A percentile compares a stretch with the other conserved stretches of the same genome.
Evolutionary conservation across 2,888 invertebrate species (phyloP).

Genomic region (Drosophila vallismaia): DNA sequence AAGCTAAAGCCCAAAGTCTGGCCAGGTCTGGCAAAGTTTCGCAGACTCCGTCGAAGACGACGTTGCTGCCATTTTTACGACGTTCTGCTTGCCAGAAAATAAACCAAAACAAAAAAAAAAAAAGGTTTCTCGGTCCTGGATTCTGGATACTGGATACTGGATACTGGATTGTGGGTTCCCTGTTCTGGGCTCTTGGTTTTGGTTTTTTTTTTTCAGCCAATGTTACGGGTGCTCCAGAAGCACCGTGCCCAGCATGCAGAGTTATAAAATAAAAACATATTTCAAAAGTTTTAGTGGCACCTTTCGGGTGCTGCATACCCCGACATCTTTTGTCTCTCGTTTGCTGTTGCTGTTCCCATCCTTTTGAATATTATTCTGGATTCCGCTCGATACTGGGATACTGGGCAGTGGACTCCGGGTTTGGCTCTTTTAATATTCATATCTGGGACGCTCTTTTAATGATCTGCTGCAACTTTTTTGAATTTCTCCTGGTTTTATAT

Average conservation of each 20-base stretch:
- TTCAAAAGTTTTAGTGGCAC: conserved; percentile 81
- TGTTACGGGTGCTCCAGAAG: conserved; percentile 72
- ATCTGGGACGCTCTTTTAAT: conserved; percentile 72
- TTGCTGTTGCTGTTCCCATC: conserved; percentile 1
- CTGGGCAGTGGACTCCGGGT: conserved; percentile 7
- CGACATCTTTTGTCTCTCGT: conserved; percentile 34
- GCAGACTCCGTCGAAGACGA: conserved; percentile 8
- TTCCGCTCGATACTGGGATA: conserved; percentile 4
- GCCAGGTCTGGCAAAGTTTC: conserved; percentile 15
- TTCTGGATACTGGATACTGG: background rate
- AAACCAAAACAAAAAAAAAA: background rate
- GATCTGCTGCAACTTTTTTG: conserved; percentile 65
- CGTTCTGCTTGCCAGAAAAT: conserved; percentile 52
- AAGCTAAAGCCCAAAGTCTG: conserved; percentile 8
- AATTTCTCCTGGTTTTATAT: conserved; percentile 37
- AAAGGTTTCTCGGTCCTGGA: conserved; percentile 34
- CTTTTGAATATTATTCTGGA: background rate
- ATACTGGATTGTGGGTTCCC: background rate
- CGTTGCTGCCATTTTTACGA: conserved; percentile 62
- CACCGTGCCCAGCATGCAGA: conserved; percentile 78
- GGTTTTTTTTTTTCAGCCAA: conserved; percentile 1
- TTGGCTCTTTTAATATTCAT: conserved; percentile 73
- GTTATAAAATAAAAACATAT: conserved; percentile 80
- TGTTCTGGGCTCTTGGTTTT: conserved; percentile 1
- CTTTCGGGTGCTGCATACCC: conserved; percentile 42